phyloP scores from a whole-genome alignment of 2,888 invertebrate genomes.

The Zootermopsis nevadensis region DNA sequence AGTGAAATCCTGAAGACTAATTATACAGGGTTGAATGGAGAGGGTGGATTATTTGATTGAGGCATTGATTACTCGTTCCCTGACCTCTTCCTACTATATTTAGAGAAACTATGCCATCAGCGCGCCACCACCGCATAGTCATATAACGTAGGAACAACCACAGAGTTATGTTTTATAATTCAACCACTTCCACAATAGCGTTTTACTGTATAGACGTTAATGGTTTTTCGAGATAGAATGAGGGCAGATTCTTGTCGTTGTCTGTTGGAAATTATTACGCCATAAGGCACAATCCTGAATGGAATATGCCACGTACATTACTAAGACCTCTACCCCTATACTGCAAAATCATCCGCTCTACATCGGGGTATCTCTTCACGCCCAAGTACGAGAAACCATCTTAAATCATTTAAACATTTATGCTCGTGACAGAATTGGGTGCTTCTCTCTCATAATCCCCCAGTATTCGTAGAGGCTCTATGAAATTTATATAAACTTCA shows the following conservation, averaged over 20 bases:
- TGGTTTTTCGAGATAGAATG: neutral
- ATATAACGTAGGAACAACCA: neutral
- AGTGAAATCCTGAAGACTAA: neutral
- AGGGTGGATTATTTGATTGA: neutral
- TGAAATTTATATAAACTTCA: too few relatives aligned
- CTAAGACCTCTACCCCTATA: neutral
- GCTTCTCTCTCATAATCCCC: too few relatives aligned
- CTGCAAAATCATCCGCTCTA: neutral
- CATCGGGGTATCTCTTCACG: too few relatives aligned
- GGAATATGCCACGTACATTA: neutral
- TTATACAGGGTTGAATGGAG: neutral
- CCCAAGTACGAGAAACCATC: too few relatives aligned
- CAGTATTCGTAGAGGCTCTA: too few relatives aligned
- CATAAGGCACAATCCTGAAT: neutral
- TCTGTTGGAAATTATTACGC: constrained; percentile 20
- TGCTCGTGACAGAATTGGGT: too few relatives aligned
- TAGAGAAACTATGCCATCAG: neutral
- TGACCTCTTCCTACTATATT: neutral
- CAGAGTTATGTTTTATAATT: neutral
- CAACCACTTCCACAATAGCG: neutral
- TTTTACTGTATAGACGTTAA: constrained; percentile 8
- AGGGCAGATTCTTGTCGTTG: neutral
- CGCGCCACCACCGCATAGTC: neutral
- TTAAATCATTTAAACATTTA: too few relatives aligned
- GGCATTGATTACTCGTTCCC: neutral